Base-by-base conservation (phyloP, 2,113 vertebrate species). In the Phyllostomus hastatus region DNA sequence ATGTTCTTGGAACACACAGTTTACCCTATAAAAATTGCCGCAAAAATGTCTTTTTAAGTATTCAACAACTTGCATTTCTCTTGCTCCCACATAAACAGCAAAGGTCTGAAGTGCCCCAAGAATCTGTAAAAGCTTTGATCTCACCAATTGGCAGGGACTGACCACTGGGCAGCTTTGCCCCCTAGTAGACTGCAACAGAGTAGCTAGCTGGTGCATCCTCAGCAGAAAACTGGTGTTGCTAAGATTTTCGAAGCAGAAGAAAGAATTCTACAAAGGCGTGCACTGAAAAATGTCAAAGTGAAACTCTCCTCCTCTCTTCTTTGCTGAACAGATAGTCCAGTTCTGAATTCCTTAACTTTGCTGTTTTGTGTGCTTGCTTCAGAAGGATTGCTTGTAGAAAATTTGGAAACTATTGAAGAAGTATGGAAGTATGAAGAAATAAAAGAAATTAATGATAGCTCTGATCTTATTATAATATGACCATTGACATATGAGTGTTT, bases 161-260 rank as follows among this genome's bases (percentile, higher is more conserved):
- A 94, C 78, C 81, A 59, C 28, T 90, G 80, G 70, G 31, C 5
- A n/a, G 7, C 38, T 96, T 88, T 98, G 26, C 73, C 80, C 14
- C 91, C 9, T 59, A 73, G 50, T 38, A 73, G 22, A 72, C 76
- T 16, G 26, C 73, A 64, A 24, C 73, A 94, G 90, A 80, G 46
- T 57, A 73, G 80, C 93, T 57, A 73, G 80, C 94, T 76, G 6
- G 19, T 84, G 69, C 91, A 88, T 57, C 38, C 54, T 95, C 84
- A 95, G 57, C 11, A 88, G 72, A 91, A 97, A 97, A 89, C 48
- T 87, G 54, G 16, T 16, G 46, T 73, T 84, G 52, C 16, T 31
- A 72, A 35, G 8, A 5, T 1, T 35, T 92, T 96, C 83, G 79
- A 85, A 87, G 72, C 86, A 76, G 0, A 14, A 67, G 54, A 87